phyloP scores from a whole-genome alignment of 2,797 vertebrate genomes.

The Neoniphon sammara region DNA sequence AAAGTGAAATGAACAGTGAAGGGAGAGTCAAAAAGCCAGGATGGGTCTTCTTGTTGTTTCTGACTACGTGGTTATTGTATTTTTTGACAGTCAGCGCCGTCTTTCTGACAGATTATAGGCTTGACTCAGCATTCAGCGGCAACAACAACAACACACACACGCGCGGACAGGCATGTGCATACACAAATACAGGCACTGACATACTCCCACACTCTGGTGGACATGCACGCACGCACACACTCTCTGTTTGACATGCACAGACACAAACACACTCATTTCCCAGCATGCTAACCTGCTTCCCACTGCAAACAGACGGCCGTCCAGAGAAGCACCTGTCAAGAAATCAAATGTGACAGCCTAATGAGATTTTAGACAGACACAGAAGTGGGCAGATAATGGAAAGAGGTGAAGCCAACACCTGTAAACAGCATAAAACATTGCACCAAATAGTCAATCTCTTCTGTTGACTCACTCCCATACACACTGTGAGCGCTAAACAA shows the following conservation, averaged over 20 bases:
- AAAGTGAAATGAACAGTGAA: conserved; percentile 24
- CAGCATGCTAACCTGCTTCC: conserved; percentile 15
- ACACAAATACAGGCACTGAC: not conserved
- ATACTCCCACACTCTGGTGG: too few relatives aligned
- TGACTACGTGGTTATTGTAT: conserved; percentile 22
- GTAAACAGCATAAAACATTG: conserved; percentile 5
- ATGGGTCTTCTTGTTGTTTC: conserved; percentile 18
- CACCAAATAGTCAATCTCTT: not conserved
- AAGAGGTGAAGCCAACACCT: conserved; percentile 35
- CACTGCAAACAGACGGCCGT: conserved; percentile 11
- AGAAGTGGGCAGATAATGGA: conserved; percentile 18
- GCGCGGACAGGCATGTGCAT: not conserved
- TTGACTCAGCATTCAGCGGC: conserved; percentile 35
- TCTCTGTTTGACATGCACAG: not conserved
- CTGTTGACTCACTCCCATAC: conserved; percentile 8
- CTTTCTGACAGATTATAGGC: conserved; percentile 34
- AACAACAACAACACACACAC: conserved; percentile 3
- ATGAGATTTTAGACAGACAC: conserved; percentile 41
- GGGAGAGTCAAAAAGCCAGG: conserved; percentile 11
- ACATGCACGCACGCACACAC: not conserved
- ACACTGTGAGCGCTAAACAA: not conserved
- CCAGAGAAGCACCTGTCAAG: conserved; percentile 2
- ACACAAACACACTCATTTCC: conserved; percentile 19
- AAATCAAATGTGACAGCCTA: conserved; percentile 58
- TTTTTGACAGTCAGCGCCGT: conserved; percentile 37